A percentile compares a stretch with the other conserved stretches of the same genome.
phyloP scores from a whole-genome alignment of 2,888 invertebrate genomes.

The Alsophila aescularia region DNA sequence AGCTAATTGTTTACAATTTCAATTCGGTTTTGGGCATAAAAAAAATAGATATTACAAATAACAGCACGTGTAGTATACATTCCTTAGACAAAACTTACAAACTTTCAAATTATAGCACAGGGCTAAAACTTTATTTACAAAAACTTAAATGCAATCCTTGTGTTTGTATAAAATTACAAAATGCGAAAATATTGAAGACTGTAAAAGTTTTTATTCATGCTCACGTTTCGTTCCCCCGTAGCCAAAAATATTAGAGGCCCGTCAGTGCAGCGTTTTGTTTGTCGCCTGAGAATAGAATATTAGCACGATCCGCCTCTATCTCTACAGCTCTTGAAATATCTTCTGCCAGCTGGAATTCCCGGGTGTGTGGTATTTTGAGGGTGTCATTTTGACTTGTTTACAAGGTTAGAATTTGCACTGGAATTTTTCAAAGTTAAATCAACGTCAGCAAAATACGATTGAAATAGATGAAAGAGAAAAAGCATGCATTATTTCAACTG shows the following conservation, averaged over 20 bases:
- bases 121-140: too few relatives aligned
- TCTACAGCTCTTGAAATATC: background rate
- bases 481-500: too few relatives aligned
- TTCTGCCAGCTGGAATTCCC: background rate
- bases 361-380: background rate
- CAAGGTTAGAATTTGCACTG: background rate
- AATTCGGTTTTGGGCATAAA: too few relatives aligned
- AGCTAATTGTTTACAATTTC: too few relatives aligned
- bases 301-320: background rate
- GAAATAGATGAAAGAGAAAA: too few relatives aligned
- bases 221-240: background rate
- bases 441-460: too few relatives aligned
- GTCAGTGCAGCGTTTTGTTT: background rate
- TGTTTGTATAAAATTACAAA: background rate
- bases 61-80: too few relatives aligned
- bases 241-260: background rate
- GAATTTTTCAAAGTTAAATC: background rate
- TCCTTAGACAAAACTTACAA: too few relatives aligned
- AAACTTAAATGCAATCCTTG: too few relatives aligned
- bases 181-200: background rate
- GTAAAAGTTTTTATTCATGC: background rate
- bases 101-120: too few relatives aligned
- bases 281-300: slow-evolving; percentile 8
- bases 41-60: too few relatives aligned
- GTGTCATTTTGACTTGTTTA: background rate